Base-by-base conservation (phyloP, 1,140 invertebrate species). In the Ridgeia piscesae region DNA sequence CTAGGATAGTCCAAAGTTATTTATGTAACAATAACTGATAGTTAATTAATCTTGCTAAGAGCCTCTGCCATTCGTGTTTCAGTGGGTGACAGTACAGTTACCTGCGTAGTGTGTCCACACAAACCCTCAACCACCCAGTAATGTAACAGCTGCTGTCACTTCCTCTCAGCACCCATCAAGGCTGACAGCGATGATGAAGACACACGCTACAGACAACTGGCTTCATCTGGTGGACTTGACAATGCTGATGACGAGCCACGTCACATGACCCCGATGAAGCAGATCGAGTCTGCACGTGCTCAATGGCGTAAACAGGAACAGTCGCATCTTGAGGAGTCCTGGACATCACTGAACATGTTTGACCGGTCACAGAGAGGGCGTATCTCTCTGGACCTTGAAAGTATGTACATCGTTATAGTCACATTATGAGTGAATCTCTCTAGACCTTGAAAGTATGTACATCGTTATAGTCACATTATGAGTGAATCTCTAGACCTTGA, bases 271-370 rank as follows among this genome's bases (percentile, higher is more conserved):
- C 95, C 95, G 4, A 94, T 95, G 95, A 93, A 95, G 93, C 94
- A 94, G 90, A 95, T 95, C 77, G 93, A 95, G 92, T 94, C 94
- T 91, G 94, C 94, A 31, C 93, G 95, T 33, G 93, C 94, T 27
- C 94, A 93, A 91, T 92, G 91, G 93, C 90, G 89, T 21, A 92
- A 94, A 94, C 91, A 95, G 31, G 93, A 93, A 50, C 94, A 93
- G 77, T 93, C 93, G 33, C 91, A 88, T 33, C 89, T 94, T 1
- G 96, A 96, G 91, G 95, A 96, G 89, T 95, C 95, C 0, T 96
- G 96, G 96, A 95, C 95, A 11, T 96, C 95, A 14, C 94, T 96
- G 34, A 94, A 94, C n/a, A 94, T 95, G 92, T 96, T 96, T 94
- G 95, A 95, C 93, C 94, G 95, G 88, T 94, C 94, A 77, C 95